Evolutionary conservation across 1,140 invertebrate genomes (phyloP).

Genomic region (Potamilus streckersoni): DNA sequence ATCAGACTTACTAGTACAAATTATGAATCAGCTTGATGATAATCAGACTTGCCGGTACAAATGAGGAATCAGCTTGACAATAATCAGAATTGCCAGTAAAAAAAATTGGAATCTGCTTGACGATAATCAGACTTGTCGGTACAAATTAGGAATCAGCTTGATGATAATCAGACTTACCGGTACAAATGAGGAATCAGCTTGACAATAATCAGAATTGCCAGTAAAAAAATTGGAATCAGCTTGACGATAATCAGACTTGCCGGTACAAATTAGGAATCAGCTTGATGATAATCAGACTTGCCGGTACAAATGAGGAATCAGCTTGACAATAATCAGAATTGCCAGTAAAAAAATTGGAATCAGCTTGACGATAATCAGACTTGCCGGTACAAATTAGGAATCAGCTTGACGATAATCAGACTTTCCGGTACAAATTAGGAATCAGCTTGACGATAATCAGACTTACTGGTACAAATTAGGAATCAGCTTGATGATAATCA

Average conservation of each 20-base stretch:
- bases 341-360: slow-evolving; percentile 96
- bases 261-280: too few species aligned
- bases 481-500: too few species aligned
- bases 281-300: too few species aligned
- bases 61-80: slow-evolving; percentile 78
- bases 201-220: slow-evolving; percentile 69
- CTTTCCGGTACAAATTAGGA: too few species aligned
- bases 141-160: too few species aligned
- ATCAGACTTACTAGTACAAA: too few species aligned
- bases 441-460: too few species aligned
- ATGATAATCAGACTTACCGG: slow-evolving; percentile 70
- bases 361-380: not conserved
- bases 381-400: slow-evolving; percentile 97
- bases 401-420: slow-evolving; percentile 80
- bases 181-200: slow-evolving; percentile 90
- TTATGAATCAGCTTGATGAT: too few species aligned
- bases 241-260: slow-evolving; percentile 67
- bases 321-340: slow-evolving; percentile 15
- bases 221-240: slow-evolving; percentile 99
- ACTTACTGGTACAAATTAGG: too few species aligned
- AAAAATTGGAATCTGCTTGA: slow-evolving; percentile 44
- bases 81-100: slow-evolving; percentile 80
- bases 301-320: too few species aligned
- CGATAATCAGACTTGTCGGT: too few species aligned
- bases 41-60: slow-evolving; percentile 81